Percentiles rank a stretch among this genome's conserved stretches.
Evolutionary conservation across 2,797 vertebrate species (phyloP).

Genomic region (Anomalospiza imberbis): DNA sequence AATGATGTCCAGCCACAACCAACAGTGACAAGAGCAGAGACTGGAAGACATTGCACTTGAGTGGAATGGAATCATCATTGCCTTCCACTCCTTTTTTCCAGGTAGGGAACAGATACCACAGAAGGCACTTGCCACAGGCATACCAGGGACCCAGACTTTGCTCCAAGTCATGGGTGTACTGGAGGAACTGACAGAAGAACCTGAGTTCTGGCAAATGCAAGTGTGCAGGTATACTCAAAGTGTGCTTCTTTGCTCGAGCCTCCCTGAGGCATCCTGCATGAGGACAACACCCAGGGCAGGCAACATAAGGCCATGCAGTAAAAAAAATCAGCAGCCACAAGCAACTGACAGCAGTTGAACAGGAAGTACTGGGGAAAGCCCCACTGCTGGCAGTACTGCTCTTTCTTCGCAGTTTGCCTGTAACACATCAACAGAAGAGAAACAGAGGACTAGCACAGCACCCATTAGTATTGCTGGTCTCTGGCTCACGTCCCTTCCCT

Average conservation of each 20-base stretch:
- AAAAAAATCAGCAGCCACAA: neutral
- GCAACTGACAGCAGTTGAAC: neutral
- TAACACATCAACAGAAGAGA: neutral
- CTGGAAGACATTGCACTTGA: neutral
- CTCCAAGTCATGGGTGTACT: neutral
- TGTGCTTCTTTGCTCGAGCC: neutral
- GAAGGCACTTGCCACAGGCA: neutral
- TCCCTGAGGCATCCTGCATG: neutral
- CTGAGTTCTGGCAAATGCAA: neutral
- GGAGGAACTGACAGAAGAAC: neutral
- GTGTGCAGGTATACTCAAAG: neutral
- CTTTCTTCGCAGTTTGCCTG: neutral
- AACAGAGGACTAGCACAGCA: neutral
- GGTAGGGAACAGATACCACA: neutral
- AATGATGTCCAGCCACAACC: neutral
- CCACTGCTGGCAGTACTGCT: neutral
- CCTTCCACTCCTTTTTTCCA: neutral
- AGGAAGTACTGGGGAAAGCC: neutral
- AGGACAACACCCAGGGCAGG: neutral
- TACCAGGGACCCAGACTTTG: neutral
- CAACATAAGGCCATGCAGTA: neutral
- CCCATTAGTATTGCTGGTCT: fast-evolving
- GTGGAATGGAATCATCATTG: neutral
- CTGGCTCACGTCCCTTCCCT: neutral
- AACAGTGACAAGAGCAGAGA: neutral